A percentile compares a stretch with the other conserved stretches of the same genome.
Conservation (phyloP, 1,140 invertebrate genomes). For the Psix sp. region DNA sequence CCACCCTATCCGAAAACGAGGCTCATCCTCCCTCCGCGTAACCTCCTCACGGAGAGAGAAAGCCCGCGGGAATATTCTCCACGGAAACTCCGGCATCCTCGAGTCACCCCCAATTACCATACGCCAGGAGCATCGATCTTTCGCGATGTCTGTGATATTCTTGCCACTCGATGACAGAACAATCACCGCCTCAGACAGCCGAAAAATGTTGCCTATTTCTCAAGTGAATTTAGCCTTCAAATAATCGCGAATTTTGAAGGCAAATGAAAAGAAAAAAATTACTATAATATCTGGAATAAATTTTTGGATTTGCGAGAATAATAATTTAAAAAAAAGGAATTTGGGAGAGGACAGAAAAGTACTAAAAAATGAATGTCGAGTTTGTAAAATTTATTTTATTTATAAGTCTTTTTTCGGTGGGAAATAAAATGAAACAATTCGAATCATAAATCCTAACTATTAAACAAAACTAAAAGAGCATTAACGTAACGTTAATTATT, state of each 20-base stretch:
- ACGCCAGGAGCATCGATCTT: slow-evolving; percentile 52
- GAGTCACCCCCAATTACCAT: slow-evolving; percentile 59
- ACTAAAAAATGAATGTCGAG: no score
- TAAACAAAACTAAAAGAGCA: slow-evolving; percentile 15
- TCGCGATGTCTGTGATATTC: slow-evolving; percentile 51
- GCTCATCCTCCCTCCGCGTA: slow-evolving; percentile 59
- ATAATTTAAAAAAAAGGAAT: no score
- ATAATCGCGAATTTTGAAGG: no score
- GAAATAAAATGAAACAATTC: slow-evolving; percentile 33
- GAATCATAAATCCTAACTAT: slow-evolving; percentile 24
- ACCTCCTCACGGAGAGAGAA: slow-evolving; percentile 60
- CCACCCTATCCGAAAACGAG: slow-evolving; percentile 65
- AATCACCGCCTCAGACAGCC: slow-evolving; percentile 24
- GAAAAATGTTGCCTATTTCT: not conserved
- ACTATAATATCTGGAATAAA: no score
- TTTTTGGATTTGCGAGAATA: no score
- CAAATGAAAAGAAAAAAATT: slow-evolving; percentile 5
- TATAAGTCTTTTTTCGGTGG: not conserved
- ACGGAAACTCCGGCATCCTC: slow-evolving; percentile 59
- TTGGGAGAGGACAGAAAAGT: no score
- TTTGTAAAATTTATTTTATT: not conserved
- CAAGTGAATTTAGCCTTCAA: no score
- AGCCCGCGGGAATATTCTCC: slow-evolving; percentile 72
- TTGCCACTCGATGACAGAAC: slow-evolving; percentile 51
- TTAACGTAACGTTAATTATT: slow-evolving; percentile 30